A percentile compares a stretch with the other conserved stretches of the same genome.
phyloP scores from a whole-genome alignment of 2,888 invertebrate genomes.

The Drosophila nr. perissopoda region DNA sequence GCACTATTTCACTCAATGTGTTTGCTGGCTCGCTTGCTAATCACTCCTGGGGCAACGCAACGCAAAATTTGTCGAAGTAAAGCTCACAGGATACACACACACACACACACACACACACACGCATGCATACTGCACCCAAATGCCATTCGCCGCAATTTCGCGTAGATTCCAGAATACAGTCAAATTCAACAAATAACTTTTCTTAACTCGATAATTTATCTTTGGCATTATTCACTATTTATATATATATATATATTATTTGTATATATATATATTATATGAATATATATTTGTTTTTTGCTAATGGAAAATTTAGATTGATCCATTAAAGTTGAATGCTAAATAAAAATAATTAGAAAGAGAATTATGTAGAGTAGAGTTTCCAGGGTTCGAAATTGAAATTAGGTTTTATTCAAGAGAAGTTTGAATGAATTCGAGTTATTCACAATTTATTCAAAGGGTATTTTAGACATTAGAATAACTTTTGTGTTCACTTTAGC shows the following conservation, averaged over 20 bases:
- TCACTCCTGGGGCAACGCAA: background rate
- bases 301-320: no score
- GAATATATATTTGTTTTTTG: no score
- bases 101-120: background rate
- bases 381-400: background rate
- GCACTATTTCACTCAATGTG: conserved; percentile 6
- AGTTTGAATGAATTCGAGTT: background rate
- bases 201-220: background rate
- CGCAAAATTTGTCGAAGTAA: background rate
- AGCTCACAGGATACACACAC: conserved; percentile 8
- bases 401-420: background rate
- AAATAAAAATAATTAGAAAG: background rate
- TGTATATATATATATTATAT: no score
- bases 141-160: conserved; percentile 12
- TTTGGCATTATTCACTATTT: background rate
- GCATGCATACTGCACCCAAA: background rate
- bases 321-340: no score
- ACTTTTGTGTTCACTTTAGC: background rate
- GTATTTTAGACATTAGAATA: background rate
- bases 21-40: background rate
- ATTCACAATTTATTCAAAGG: background rate
- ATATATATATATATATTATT: no score
- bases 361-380: background rate
- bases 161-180: background rate
- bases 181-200: background rate